These are phyloP conservation scores for Ctenodactylus gundi DNA, from an alignment of 2,113 vertebrate genomes.

Conservation along the genomic window DNA sequence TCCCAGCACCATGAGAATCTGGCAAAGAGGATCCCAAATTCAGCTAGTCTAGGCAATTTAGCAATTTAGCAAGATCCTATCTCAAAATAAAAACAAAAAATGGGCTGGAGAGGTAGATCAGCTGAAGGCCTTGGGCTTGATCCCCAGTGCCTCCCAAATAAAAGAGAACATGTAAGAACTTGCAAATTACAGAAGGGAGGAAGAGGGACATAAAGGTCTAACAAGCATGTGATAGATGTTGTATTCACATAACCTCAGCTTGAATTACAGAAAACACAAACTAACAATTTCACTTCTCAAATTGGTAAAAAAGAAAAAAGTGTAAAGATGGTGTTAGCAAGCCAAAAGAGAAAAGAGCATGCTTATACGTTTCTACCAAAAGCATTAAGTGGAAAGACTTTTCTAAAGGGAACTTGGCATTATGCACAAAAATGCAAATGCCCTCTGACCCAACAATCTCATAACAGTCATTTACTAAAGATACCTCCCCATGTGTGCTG, in stretches of 20 bases:
- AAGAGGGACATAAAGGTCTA: neutral
- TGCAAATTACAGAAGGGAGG: neutral
- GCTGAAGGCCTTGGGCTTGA: neutral
- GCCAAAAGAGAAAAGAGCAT: neutral
- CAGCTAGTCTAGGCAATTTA: too few species aligned
- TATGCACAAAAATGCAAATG: slow-evolving; percentile 18
- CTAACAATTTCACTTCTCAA: neutral
- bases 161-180: neutral
- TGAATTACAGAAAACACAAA: slow-evolving; percentile 42
- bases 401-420: neutral
- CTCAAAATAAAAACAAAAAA: neutral
- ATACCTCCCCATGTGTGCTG: neutral
- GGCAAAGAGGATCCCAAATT: too few species aligned
- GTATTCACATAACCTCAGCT: neutral
- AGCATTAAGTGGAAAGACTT: slow-evolving; percentile 33
- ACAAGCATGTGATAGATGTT: neutral
- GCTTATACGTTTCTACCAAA: neutral
- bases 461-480: neutral
- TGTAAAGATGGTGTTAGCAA: neutral
- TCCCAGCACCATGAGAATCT: too few species aligned
- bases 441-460: neutral
- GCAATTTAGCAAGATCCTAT: neutral
- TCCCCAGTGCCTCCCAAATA: neutral
- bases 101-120: too few species aligned
- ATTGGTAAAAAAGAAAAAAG: neutral